Evolutionary conservation across 2,797 vertebrate species (phyloP).

Genomic region (Cercopithecus hamlyni): DNA sequence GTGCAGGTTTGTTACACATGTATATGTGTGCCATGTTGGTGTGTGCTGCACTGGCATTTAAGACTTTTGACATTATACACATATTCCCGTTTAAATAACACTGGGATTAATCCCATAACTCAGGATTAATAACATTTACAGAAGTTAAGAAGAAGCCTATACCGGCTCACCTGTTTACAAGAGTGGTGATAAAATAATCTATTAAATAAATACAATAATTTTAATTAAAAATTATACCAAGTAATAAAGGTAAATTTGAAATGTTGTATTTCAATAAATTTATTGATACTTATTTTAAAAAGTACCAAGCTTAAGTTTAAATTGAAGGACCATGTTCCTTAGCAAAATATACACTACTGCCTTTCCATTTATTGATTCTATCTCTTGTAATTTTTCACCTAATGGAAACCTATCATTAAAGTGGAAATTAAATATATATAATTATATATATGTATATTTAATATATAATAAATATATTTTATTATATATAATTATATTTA

Average conservation of each 20-base stretch:
- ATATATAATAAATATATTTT: no score
- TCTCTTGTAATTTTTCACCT: not conserved
- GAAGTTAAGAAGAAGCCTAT: not conserved
- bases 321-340: not conserved
- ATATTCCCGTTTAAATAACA: not conserved
- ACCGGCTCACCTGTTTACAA: not conserved
- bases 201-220: not conserved
- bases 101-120: not conserved
- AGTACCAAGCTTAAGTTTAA: conserved; percentile 17
- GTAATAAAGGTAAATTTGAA: not conserved
- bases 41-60: no score
- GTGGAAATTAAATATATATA: not conserved
- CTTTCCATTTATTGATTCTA: not conserved
- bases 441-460: no score
- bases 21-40: no score
- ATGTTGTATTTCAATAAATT: not conserved
- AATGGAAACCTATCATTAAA: not conserved
- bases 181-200: not conserved
- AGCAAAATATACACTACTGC: not conserved
- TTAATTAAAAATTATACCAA: not conserved
- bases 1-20: no score
- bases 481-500: no score
- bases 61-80: not conserved
- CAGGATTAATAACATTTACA: not conserved
- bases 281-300: not conserved